Evolutionary conservation across 2,797 vertebrate species (phyloP), one percentile per base, ranked within the genome.

Genomic region (Perdix hodgsoniae): DNA sequence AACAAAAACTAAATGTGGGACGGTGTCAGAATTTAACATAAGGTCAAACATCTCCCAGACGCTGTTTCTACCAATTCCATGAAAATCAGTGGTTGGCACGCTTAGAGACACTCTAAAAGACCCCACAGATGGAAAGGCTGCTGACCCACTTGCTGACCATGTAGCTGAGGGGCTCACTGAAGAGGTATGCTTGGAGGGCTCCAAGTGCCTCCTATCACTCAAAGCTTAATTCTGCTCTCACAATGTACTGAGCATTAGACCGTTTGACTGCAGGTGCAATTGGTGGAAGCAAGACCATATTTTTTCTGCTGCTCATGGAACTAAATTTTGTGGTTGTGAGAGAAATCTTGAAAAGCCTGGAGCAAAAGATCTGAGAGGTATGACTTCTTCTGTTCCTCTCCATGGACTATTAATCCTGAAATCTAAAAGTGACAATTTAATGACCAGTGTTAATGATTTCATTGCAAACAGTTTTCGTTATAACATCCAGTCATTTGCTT

Each of bases 371-470:
- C 16, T 16, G 49, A 61, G n/a, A 78, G 40, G 47, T 87, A 16
- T 80, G 54, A 70, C 31, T 91, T 84, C 65, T 26, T 31, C 12
- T 60, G 47, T 86, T 88, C 45, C 33, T 76, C 64, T 88, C 35
- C 56, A 70, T 83, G 57, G 82, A 5, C 23, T 54, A 59, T 60
- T 82, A 89, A 92, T 83, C 40, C 52, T 87, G 75, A 89, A 91
- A 89, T 83, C 11, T 74, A n/a, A 49, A 85, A 84, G 54, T 61
- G 45, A 49, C 17, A 45, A 65, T 80, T 83, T 91, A 86, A 77
- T 91, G 77, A 87, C 26, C 54, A 77, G 12, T 54, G 6, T 57
- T 83, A 83, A 80, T 61, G 9, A 57, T 65, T 83, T 91, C 49
- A 67, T 24, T 69, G 40, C 29, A 65, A 91, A 69, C 15, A 44